Evolutionary conservation across 2,888 invertebrate species (phyloP).

Genomic region (Ormyrus rosae): DNA sequence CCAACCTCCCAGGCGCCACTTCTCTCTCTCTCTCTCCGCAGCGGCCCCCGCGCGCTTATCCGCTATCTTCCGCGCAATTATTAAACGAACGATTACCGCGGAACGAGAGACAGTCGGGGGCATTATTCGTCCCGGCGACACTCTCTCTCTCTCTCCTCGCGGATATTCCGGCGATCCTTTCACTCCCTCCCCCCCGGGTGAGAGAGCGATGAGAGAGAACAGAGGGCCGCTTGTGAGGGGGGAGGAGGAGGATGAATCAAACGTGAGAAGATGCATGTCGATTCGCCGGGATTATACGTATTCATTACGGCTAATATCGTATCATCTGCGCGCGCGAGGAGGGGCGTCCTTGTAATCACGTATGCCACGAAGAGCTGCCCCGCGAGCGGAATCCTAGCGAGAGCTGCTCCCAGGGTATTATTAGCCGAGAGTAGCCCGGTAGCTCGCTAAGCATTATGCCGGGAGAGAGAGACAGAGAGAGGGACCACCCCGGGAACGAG

Average conservation of each 20-base stretch:
- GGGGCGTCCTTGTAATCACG: constrained; percentile 28
- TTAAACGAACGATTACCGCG: no score
- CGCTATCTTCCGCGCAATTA: no score
- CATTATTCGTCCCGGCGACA: no score
- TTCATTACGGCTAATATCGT: constrained; percentile 43
- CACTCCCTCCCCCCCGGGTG: no score
- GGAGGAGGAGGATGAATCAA: constrained; percentile 27
- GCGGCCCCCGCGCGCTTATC: no score
- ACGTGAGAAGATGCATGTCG: constrained; percentile 38
- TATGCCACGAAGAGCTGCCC: neutral
- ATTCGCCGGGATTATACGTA: constrained; percentile 27
- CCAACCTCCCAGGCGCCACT: no score
- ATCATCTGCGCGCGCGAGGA: constrained; percentile 15
- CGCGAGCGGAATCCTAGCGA: constrained; percentile 38
- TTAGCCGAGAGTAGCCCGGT: constrained; percentile 38
- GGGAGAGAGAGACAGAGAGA: constrained; percentile 5
- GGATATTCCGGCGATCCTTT: no score
- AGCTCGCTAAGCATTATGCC: neutral
- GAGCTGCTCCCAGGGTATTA: constrained; percentile 14
- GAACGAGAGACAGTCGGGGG: no score
- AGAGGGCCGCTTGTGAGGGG: constrained; percentile 11
- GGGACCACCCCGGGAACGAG: constrained; percentile 61
- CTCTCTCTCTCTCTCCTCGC: no score
- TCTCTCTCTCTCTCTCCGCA: no score
- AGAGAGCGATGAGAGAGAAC: neutral